These are phyloP conservation scores for Julus scandinavius DNA, from an alignment of 2,888 invertebrate species.

Conservation along the genomic window DNA sequence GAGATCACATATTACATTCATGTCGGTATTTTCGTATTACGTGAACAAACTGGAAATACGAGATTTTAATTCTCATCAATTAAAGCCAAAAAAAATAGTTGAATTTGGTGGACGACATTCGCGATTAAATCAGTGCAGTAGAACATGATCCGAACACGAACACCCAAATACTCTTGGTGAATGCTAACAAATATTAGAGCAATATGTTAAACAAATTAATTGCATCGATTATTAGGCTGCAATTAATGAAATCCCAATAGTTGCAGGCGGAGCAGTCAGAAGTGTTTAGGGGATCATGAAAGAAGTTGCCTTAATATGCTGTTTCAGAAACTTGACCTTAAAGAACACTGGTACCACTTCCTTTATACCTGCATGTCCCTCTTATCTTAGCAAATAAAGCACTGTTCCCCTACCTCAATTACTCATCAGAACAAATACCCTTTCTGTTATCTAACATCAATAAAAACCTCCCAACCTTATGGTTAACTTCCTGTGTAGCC, in stretches of 20 bases:
- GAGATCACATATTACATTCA: background rate
- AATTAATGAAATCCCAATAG: background rate
- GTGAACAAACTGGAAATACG: conserved; percentile 16
- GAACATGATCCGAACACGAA: background rate
- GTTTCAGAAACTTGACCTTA: too few relatives aligned
- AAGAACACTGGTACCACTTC: too few relatives aligned
- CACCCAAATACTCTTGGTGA: background rate
- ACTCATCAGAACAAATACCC: too few relatives aligned
- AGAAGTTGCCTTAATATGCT: too few relatives aligned
- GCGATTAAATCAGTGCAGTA: background rate
- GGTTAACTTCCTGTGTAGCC: too few relatives aligned
- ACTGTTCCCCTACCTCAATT: too few relatives aligned
- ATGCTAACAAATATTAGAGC: background rate
- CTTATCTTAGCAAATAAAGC: too few relatives aligned
- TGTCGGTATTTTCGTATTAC: background rate
- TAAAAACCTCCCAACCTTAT: too few relatives aligned
- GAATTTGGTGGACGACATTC: background rate
- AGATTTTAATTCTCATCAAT: background rate
- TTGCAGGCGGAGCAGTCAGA: background rate
- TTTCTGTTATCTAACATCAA: too few relatives aligned
- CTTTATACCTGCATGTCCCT: too few relatives aligned
- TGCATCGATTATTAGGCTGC: background rate
- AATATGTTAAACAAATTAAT: conserved; percentile 12
- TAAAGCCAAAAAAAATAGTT: background rate
- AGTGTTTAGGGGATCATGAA: background rate